Evolutionary conservation across 2,888 invertebrate genomes (phyloP).

Genomic region (Sarcophaga rosellei): DNA sequence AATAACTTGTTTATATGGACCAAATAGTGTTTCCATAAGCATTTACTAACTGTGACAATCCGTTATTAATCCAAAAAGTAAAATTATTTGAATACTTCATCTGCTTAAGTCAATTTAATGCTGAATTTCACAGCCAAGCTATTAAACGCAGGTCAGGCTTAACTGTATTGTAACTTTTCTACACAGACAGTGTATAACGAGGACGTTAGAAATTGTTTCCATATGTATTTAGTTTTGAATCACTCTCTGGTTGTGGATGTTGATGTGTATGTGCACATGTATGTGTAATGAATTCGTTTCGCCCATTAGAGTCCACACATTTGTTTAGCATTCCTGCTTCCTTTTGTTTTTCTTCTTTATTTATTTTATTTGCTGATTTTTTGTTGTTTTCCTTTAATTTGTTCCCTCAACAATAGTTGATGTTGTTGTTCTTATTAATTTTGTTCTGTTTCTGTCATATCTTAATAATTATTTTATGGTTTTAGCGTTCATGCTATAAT

Average conservation of each 20-base stretch:
- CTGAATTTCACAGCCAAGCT: too few species aligned
- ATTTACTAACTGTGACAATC: too few species aligned
- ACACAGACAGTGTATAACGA: too few species aligned
- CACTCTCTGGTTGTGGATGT: slow-evolving; percentile 33
- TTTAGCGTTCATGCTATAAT: slow-evolving; percentile 9
- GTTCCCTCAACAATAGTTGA: slow-evolving; percentile 28
- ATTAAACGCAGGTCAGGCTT: too few species aligned
- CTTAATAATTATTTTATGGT: slow-evolving; percentile 34
- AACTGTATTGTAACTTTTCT: too few species aligned
- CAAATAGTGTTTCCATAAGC: too few species aligned
- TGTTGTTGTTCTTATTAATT: slow-evolving; percentile 18
- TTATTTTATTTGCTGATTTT: neutral
- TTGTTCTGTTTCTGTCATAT: slow-evolving; percentile 23
- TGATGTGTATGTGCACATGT: neutral
- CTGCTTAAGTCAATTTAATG: too few species aligned
- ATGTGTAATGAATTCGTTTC: neutral
- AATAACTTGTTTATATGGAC: too few species aligned
- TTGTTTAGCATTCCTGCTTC: slow-evolving; percentile 34
- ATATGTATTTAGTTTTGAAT: slow-evolving; percentile 57
- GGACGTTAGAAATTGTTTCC: too few species aligned
- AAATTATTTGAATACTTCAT: too few species aligned
- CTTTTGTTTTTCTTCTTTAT: slow-evolving; percentile 15
- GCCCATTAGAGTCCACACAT: slow-evolving; percentile 10
- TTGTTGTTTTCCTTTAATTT: neutral
- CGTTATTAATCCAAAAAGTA: too few species aligned